A percentile compares a stretch with the other conserved stretches of the same genome.
Evolutionary conservation across 2,113 vertebrate genomes (phyloP).

Genomic region (Sceloporus undulatus): DNA sequence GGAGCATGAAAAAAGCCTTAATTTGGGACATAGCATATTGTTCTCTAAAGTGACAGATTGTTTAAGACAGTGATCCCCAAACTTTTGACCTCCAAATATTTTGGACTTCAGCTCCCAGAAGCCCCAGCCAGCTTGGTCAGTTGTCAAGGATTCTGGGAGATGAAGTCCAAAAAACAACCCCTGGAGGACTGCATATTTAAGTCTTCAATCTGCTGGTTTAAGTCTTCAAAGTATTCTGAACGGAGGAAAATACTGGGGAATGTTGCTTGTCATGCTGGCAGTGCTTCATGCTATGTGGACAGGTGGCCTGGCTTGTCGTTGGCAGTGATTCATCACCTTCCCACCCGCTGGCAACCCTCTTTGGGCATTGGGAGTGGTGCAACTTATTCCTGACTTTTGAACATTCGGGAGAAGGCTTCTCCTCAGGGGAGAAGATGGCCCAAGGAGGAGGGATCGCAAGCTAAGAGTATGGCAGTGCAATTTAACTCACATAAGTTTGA

Average conservation of each 20-base stretch:
- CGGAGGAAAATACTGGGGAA: not conserved
- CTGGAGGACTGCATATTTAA: not conserved
- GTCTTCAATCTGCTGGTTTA: not conserved
- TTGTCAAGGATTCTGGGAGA: no score
- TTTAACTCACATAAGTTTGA: not conserved
- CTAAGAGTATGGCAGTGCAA: not conserved
- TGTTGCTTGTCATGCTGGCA: not conserved
- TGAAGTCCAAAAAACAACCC: no score
- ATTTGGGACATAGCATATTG: not conserved
- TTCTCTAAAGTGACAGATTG: not conserved
- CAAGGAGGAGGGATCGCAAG: not conserved
- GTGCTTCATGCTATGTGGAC: not conserved
- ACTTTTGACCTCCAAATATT: no score
- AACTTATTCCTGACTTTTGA: not conserved
- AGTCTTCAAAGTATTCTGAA: not conserved
- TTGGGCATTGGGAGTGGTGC: not conserved
- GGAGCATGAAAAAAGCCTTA: no score
- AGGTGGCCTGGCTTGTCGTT: not conserved
- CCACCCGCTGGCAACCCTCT: not conserved
- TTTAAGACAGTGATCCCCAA: no score
- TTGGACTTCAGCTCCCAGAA: no score
- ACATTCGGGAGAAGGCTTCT: not conserved
- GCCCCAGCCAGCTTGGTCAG: no score
- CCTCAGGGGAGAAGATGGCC: not conserved
- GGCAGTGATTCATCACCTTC: not conserved